Evolutionary conservation across 2,797 vertebrate genomes (phyloP).

Genomic region (Glyptemys insculpta): DNA sequence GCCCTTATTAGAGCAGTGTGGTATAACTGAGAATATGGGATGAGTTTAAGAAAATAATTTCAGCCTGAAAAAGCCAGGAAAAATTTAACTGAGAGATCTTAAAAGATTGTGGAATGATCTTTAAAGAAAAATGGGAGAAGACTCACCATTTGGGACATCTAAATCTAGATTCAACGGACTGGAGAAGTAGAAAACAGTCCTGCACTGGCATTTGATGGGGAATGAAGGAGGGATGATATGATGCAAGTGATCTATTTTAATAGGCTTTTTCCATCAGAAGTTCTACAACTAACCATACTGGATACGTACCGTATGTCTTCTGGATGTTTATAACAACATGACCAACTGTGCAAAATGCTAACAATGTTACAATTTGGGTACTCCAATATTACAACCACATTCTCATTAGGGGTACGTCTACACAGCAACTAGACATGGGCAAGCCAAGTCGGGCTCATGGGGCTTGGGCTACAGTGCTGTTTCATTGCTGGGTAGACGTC

Average conservation of each 20-base stretch:
- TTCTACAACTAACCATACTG: neutral
- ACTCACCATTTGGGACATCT: neutral
- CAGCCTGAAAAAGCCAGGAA: constrained; percentile 7
- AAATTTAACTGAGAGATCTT: neutral
- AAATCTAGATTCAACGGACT: neutral
- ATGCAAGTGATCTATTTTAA: neutral
- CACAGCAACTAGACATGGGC: neutral
- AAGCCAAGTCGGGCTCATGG: neutral
- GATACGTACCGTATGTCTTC: neutral
- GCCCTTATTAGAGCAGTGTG: neutral
- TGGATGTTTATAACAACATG: neutral
- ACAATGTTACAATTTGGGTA: neutral
- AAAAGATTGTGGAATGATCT: neutral
- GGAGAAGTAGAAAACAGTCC: neutral
- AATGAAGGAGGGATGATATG: neutral
- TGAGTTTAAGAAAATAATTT: neutral
- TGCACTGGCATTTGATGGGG: neutral
- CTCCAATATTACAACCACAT: neutral
- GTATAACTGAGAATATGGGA: neutral
- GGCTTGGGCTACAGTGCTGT: neutral
- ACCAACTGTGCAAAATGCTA: neutral
- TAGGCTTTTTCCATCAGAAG: neutral
- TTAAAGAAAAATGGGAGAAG: neutral
- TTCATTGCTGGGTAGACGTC: neutral
- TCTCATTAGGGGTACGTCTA: neutral